A percentile compares a stretch with the other conserved stretches of the same genome.
Conservation (phyloP, 2,797 vertebrate species). For the Artibeus lituratus region DNA sequence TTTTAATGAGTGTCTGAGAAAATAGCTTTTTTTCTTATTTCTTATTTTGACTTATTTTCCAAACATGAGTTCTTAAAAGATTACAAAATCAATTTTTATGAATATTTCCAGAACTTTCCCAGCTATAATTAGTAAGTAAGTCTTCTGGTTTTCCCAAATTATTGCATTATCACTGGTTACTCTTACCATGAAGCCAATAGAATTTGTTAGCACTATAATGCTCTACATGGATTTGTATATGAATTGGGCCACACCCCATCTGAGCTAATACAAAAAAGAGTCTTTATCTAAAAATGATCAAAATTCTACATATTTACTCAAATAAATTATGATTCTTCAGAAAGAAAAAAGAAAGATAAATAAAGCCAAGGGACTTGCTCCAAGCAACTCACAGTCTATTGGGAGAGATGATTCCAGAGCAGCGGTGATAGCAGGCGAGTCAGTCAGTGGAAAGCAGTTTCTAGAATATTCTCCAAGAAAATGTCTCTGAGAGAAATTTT, state of each 20-base stretch:
- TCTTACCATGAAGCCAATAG: neutral
- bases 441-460: neutral
- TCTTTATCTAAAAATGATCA: neutral
- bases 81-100: neutral
- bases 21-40: neutral
- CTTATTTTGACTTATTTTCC: slow-evolving; percentile 22
- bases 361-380: neutral
- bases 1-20: neutral
- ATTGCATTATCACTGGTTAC: neutral
- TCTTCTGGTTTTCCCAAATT: neutral
- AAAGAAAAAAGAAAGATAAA: neutral
- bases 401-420: neutral
- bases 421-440: too few species aligned
- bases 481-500: neutral
- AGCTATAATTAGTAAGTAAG: neutral
- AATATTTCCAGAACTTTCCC: neutral
- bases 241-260: neutral
- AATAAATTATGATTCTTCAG: neutral
- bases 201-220: neutral
- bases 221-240: neutral
- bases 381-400: neutral
- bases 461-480: neutral
- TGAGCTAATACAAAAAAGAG: neutral
- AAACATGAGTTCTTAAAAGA: neutral
- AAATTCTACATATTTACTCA: neutral